Evolutionary conservation across 2,113 vertebrate species (phyloP), one percentile per base, ranked within the genome.

Genomic region (Pteropus alecto): DNA sequence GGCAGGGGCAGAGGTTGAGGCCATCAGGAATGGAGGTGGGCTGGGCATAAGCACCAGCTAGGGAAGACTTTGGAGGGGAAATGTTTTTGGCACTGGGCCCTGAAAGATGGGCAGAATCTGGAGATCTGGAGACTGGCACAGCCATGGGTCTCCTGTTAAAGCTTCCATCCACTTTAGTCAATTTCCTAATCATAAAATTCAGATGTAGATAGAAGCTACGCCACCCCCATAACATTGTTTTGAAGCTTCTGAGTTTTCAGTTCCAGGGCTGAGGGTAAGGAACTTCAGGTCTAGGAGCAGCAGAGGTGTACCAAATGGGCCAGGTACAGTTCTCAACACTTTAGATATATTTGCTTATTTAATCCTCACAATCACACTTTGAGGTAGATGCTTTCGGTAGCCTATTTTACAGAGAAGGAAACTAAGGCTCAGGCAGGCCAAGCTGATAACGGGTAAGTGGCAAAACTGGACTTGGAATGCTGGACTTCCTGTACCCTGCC

Each of bases 381-480:
- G 33, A 58, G 26, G 33, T 19, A 54, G 51, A 54, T 76, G 51
- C 54, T 79, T 4, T 54, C 33, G 5, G 48, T 41, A 19, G 33
- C 41, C 87, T 81, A 8, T 68, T 30, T 92, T 63, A 61, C 22
- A 54, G 7, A 30, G 33, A 51, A 87, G 43, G 41, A 87, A 43
- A 92, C 18, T 48, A 65, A 96, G 48, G 26, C 76, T 67, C 9
- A 30, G 16, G 26, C 24, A 83, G 15, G 46, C 33, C 84, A 92
- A 38, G 21, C n/a, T 87, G 21, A 54, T 77, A 46, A 71, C 18
- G 28, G 70, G 54, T 71, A 96, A 74, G 28, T 82, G 41, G n/a
- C 38, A n/a, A 41, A 71, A 21, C 41, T 9, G 38, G 26, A 48
- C 78, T 84, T 38, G 38, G 60, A 86, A 48, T 26, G 41, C 35